A percentile compares a stretch with the other conserved stretches of the same genome.
phyloP scores from a whole-genome alignment of 2,797 vertebrate species.

The Onychomys leucogaster region DNA sequence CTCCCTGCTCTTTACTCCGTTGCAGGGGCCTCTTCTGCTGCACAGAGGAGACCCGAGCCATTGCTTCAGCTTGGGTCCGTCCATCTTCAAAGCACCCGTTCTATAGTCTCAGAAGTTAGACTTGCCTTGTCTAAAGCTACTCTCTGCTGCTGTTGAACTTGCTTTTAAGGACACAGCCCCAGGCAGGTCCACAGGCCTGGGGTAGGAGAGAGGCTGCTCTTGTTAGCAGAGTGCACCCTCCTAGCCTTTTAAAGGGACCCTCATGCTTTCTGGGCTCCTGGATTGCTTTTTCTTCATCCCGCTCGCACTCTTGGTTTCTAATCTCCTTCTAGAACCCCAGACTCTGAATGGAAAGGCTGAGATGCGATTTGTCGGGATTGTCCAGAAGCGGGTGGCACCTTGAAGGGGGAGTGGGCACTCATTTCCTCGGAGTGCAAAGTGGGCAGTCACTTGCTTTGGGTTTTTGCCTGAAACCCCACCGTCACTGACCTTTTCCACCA shows the following conservation, averaged over 20 bases:
- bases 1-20: background rate
- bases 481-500: background rate
- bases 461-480: background rate
- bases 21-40: background rate
- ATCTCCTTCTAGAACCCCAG: background rate
- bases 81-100: background rate
- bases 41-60: background rate
- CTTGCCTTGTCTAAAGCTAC: background rate
- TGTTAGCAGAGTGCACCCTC: rapidly evolving
- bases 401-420: no score
- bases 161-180: background rate
- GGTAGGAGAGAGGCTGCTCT: background rate
- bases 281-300: background rate
- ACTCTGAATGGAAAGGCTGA: background rate
- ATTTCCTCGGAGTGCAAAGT: no score
- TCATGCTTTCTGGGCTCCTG: background rate
- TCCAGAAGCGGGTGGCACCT: background rate
- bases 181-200: rapidly evolving
- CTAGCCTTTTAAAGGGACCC: background rate
- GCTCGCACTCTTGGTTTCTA: background rate
- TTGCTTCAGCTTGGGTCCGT: background rate
- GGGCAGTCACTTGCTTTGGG: background rate
- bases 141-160: background rate
- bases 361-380: background rate
- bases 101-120: background rate